These are phyloP conservation scores for Eristalinus aeneus DNA, from an alignment of 2,888 invertebrate genomes.

Conservation along the genomic window DNA sequence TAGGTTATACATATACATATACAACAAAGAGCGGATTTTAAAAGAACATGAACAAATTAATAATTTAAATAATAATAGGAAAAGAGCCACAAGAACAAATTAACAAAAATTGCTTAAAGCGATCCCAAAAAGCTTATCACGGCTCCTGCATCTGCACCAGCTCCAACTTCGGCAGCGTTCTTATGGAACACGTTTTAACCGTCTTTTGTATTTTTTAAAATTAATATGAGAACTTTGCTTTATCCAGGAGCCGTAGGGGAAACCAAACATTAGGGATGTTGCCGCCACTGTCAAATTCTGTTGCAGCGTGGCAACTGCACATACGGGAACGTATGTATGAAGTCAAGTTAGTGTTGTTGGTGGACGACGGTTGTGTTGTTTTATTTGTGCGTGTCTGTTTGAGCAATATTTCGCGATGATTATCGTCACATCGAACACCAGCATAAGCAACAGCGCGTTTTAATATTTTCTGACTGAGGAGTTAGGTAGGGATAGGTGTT, in stretches of 20 bases:
- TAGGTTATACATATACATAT: too few species aligned
- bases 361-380: neutral
- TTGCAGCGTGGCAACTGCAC: conserved; percentile 21
- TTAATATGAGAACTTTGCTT: conserved; percentile 46
- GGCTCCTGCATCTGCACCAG: conserved; percentile 14
- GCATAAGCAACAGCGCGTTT: conserved; percentile 6
- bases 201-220: conserved; percentile 23
- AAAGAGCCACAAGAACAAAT: conserved; percentile 3
- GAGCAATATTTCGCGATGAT: conserved; percentile 60
- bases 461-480: conserved; percentile 10
- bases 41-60: conserved; percentile 33
- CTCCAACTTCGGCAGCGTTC: conserved; percentile 25
- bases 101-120: conserved; percentile 29
- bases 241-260: neutral
- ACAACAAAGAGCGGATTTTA: too few species aligned
- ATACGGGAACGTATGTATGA: conserved; percentile 45
- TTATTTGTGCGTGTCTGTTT: neutral
- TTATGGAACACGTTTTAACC: neutral
- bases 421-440: conserved; percentile 50
- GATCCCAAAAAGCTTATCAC: conserved; percentile 16
- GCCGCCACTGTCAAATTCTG: neutral
- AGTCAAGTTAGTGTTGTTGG: neutral
- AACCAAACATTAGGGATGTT: neutral
- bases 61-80: conserved; percentile 45
- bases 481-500: neutral